Evolutionary conservation across 2,113 vertebrate species (phyloP).

Genomic region (Ictidomys tridecemlineatus): DNA sequence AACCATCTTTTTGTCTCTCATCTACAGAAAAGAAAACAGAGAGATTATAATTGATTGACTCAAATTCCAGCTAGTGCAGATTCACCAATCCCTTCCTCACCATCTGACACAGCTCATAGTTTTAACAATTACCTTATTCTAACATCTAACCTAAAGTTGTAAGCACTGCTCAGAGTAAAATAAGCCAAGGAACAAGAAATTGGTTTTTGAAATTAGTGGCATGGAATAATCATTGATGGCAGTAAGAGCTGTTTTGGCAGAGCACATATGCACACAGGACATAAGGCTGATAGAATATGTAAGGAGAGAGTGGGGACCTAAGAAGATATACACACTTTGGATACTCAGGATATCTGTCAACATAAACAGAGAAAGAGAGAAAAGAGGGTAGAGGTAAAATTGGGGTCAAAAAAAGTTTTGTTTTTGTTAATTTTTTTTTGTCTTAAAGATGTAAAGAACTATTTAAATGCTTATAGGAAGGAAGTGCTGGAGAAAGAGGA

Average conservation of each 20-base stretch:
- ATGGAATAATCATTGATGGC: not conserved
- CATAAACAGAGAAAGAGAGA: not conserved
- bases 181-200: not conserved
- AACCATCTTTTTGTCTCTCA: not conserved
- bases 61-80: not conserved
- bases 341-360: not conserved
- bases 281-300: not conserved
- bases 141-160: not conserved
- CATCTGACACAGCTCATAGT: not conserved
- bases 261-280: not conserved
- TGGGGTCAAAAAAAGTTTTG: not conserved
- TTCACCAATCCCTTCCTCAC: not conserved
- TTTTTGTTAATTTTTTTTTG: conserved; percentile 16
- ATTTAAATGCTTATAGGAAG: not conserved
- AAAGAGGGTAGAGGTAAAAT: not conserved
- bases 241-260: not conserved
- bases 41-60: not conserved
- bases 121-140: not conserved
- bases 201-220: not conserved
- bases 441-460: conserved; percentile 4
- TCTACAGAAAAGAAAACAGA: not conserved
- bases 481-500: not conserved
- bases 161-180: not conserved
- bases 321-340: not conserved
- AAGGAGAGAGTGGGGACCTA: fast-evolving